Conservation (phyloP, 2,797 vertebrate species). For the Sebastes hubbsi region DNA sequence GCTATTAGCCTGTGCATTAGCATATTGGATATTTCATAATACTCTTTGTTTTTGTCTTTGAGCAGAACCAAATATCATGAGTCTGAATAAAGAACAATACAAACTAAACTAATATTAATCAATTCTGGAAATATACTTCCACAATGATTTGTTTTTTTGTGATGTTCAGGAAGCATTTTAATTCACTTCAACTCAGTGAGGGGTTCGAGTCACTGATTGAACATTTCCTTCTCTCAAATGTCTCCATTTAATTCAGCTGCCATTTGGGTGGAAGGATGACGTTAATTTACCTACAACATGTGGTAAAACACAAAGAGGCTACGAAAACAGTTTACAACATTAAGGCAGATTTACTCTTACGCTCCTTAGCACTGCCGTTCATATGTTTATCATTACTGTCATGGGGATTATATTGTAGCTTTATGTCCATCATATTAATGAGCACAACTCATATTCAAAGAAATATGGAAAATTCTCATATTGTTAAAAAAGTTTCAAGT, state of each 20-base stretch:
- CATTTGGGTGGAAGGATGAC: not conserved
- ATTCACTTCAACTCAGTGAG: constrained; percentile 1
- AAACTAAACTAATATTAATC: constrained; percentile 18
- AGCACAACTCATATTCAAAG: not conserved
- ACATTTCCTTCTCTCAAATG: not conserved
- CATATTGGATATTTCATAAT: constrained; percentile 38
- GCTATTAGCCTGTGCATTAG: constrained; percentile 24
- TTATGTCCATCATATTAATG: not conserved
- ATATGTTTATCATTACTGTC: not conserved
- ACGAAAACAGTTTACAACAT: not conserved
- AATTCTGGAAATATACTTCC: constrained; percentile 4
- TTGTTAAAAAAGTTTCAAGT: not conserved
- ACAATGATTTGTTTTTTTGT: not conserved
- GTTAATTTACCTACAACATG: not conserved
- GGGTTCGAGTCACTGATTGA: not conserved
- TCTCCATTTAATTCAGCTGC: not conserved
- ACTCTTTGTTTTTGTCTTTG: constrained; percentile 40
- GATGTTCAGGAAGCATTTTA: not conserved
- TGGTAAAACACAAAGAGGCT: not conserved
- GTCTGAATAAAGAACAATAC: not conserved
- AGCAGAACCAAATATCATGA: constrained; percentile 1
- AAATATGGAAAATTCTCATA: not conserved
- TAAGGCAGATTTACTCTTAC: not conserved
- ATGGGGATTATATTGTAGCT: not conserved
- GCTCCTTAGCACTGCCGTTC: not conserved